Percentiles rank a stretch among this genome's conserved stretches.
These are phyloP conservation scores for Anthophora plumipes DNA, from an alignment of 2,888 invertebrate genomes.

Conservation along the genomic window DNA sequence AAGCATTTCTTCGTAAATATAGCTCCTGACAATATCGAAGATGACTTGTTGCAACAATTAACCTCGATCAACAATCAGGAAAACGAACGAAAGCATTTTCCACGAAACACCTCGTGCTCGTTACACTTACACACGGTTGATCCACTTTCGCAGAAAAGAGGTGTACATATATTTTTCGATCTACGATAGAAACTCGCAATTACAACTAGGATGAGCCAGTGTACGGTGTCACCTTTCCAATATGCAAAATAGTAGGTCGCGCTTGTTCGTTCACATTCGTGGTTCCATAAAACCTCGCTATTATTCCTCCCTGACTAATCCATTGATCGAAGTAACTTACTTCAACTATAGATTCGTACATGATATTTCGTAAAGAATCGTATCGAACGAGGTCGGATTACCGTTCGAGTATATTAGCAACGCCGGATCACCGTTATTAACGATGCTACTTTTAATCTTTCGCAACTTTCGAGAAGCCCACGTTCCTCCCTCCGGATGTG, in stretches of 20 bases:
- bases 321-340: no score
- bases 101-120: neutral
- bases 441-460: slow-evolving; percentile 30
- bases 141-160: slow-evolving; percentile 38
- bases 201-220: neutral
- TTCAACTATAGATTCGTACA: no score
- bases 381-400: slow-evolving; percentile 26
- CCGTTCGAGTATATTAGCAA: neutral
- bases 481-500: slow-evolving; percentile 36
- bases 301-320: no score
- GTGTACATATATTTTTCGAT: slow-evolving; percentile 8
- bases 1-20: neutral
- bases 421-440: slow-evolving; percentile 29
- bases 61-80: neutral
- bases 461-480: slow-evolving; percentile 28
- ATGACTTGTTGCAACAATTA: neutral
- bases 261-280: neutral
- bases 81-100: slow-evolving; percentile 17
- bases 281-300: no score
- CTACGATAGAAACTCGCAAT: slow-evolving; percentile 27
- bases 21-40: neutral
- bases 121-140: slow-evolving; percentile 12
- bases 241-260: slow-evolving; percentile 39
- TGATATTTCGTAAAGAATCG: neutral
- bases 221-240: slow-evolving; percentile 18